Conservation (phyloP, 1,140 invertebrate species). For the Hydropsyche tenuis region DNA sequence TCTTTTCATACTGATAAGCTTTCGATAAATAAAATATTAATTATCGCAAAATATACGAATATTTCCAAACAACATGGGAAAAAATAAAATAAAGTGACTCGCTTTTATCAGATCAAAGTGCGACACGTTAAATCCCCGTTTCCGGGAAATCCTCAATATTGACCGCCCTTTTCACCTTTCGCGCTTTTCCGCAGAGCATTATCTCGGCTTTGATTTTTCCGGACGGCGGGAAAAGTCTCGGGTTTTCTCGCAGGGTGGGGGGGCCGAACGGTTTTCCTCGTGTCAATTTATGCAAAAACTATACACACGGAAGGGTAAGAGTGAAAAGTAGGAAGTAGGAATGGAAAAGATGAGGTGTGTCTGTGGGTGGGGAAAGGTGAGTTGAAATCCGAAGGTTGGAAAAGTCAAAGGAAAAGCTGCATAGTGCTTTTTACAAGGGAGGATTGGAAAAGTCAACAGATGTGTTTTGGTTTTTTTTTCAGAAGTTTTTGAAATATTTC, state of each 20-base stretch:
- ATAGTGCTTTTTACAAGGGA: too few relatives aligned
- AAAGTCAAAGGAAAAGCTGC: too few relatives aligned
- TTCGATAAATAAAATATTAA: too few relatives aligned
- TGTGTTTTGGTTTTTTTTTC: too few relatives aligned
- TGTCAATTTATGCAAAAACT: slow-evolving; percentile 29
- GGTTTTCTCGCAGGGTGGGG: neutral
- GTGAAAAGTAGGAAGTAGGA: neutral
- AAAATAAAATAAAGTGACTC: too few relatives aligned
- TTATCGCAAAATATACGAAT: neutral
- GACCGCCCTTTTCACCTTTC: slow-evolving; percentile 23
- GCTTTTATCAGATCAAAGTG: neutral
- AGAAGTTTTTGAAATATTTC: too few relatives aligned
- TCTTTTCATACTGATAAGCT: too few relatives aligned
- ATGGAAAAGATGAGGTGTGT: neutral
- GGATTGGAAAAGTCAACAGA: too few relatives aligned
- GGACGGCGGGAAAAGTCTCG: neutral
- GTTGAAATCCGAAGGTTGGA: too few relatives aligned
- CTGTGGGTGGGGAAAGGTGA: too few relatives aligned
- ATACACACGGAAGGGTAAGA: neutral
- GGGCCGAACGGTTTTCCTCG: neutral
- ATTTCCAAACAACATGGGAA: neutral
- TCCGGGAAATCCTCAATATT: slow-evolving; percentile 15
- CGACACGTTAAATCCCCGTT: neutral
- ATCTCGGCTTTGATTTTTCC: slow-evolving; percentile 19
- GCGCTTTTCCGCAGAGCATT: slow-evolving; percentile 9